Evolutionary conservation across 92 coral and sea anemone genomes (phyloP).

Genomic region (Blastomussa wellsi): DNA sequence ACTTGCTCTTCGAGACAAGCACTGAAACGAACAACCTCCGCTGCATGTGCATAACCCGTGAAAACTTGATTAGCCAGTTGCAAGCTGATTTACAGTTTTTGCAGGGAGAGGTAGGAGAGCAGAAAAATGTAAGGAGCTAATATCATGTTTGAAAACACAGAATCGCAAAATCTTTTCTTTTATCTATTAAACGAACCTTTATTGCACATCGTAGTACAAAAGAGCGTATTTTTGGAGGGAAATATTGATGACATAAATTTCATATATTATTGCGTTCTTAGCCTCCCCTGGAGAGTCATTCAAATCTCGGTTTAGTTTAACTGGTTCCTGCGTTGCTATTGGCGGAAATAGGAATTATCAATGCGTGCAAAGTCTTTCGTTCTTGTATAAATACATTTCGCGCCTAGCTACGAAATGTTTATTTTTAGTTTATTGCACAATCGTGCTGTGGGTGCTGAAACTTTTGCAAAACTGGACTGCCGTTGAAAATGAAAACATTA

Average conservation of each 20-base stretch:
- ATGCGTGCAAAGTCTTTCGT: not conserved
- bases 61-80: slow-evolving; percentile 32
- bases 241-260: not conserved
- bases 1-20: not conserved
- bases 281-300: not conserved
- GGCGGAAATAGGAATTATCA: slow-evolving; percentile 11
- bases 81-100: not conserved
- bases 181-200: not conserved
- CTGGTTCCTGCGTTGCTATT: slow-evolving; percentile 3
- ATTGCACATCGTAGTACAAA: not conserved
- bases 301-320: not conserved
- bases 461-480: not conserved
- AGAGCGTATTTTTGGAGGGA: too few species aligned
- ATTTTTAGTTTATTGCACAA: slow-evolving; percentile 22
- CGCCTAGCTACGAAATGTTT: not conserved
- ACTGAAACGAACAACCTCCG: slow-evolving; percentile 22
- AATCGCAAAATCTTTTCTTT: not conserved
- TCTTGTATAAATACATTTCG: slow-evolving; percentile 4
- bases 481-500: not conserved
- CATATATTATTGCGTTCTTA: not conserved
- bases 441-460: not conserved
- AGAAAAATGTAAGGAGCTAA: not conserved
- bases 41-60: not conserved
- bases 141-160: not conserved
- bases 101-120: not conserved